Percentiles rank a stretch among this genome's conserved stretches.
phyloP scores from a whole-genome alignment of 2,113 vertebrate species.

The Rhinoderma darwinii region DNA sequence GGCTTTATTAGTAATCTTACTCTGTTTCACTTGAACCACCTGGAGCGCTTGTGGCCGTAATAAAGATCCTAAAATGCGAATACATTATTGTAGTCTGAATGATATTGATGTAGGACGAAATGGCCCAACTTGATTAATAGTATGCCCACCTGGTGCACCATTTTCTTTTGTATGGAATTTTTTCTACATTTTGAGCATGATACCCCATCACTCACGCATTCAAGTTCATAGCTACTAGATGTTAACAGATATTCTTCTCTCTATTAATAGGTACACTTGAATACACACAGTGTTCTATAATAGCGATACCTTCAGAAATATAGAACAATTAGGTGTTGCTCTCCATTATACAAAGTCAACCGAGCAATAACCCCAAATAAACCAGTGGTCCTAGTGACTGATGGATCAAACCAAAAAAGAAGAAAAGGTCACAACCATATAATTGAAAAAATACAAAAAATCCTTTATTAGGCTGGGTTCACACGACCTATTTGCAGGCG shows the following conservation, averaged over 20 bases:
- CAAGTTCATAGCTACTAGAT: not conserved
- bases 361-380: no score
- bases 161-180: not conserved
- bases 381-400: no score
- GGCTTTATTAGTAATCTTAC: no score
- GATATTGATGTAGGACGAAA: not conserved
- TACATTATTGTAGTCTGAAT: not conserved
- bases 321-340: not conserved
- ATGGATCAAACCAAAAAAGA: no score
- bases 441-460: no score
- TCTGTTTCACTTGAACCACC: no score
- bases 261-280: constrained; percentile 22
- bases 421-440: no score
- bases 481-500: no score
- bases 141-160: not conserved
- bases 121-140: not conserved
- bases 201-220: not conserved
- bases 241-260: not conserved
- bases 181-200: not conserved
- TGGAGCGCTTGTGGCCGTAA: no score
- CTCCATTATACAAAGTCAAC: no score
- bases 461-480: no score
- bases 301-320: not conserved
- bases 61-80: not conserved
- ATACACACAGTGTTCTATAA: not conserved